Evolutionary conservation across 2,113 vertebrate species (phyloP).

Genomic region (Blennius ocellaris): DNA sequence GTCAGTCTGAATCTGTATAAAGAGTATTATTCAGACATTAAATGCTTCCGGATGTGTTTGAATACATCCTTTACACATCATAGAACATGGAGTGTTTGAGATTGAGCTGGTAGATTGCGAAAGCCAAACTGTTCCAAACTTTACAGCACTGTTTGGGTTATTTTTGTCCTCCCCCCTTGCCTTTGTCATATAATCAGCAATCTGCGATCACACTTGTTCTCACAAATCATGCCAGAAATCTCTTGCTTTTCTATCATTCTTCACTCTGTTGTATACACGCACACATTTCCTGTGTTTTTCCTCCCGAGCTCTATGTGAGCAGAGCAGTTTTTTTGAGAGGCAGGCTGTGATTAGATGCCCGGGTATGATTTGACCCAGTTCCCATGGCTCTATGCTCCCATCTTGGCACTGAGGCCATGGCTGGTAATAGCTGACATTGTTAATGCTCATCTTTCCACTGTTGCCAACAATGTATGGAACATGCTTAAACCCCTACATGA

Average conservation of each 20-base stretch:
- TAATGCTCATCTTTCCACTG: slow-evolving; percentile 39
- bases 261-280: slow-evolving; percentile 1
- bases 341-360: slow-evolving; percentile 68
- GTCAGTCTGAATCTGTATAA: too few species aligned
- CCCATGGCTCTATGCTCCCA: slow-evolving; percentile 69
- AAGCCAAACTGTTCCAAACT: slow-evolving; percentile 45
- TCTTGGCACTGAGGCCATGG: slow-evolving; percentile 46
- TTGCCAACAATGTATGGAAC: slow-evolving; percentile 11
- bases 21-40: too few species aligned
- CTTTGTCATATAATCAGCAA: slow-evolving; percentile 65
- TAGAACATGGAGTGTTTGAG: slow-evolving; percentile 24
- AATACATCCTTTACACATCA: not conserved
- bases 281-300: slow-evolving; percentile 57
- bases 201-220: slow-evolving; percentile 56
- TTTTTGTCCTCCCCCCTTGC: slow-evolving; percentile 43
- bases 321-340: slow-evolving; percentile 61
- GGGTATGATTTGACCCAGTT: slow-evolving; percentile 77
- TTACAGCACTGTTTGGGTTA: slow-evolving; percentile 39
- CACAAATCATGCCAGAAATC: slow-evolving; percentile 55
- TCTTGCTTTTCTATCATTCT: slow-evolving; percentile 18
- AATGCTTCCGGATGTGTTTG: too few species aligned
- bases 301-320: slow-evolving; percentile 25
- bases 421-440: slow-evolving; percentile 55
- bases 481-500: slow-evolving; percentile 11
- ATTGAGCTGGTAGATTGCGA: slow-evolving; percentile 23